Conservation (phyloP, 2,113 vertebrate species). For the Sphyrna mokarran region DNA sequence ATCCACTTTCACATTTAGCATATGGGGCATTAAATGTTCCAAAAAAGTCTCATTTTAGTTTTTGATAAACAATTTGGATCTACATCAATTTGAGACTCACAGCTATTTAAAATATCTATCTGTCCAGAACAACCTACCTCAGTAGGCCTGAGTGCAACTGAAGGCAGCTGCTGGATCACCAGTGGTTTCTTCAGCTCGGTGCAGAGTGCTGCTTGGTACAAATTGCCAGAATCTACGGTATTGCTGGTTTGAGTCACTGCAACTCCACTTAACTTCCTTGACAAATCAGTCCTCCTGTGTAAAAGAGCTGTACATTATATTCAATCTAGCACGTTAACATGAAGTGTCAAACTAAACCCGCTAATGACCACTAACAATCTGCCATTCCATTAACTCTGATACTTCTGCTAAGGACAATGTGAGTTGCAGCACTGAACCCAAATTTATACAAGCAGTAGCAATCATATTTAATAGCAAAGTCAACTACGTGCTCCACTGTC, state of each 20-base stretch:
- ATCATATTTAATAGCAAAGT: background rate
- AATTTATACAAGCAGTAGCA: background rate
- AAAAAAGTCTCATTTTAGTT: background rate
- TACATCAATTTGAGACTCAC: background rate
- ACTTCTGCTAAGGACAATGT: background rate
- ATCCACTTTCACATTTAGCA: background rate
- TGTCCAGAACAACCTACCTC: slow-evolving; percentile 19
- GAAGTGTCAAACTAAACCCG: background rate
- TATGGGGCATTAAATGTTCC: background rate
- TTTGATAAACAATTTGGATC: background rate
- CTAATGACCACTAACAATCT: background rate
- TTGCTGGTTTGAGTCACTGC: background rate
- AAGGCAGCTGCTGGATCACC: slow-evolving; percentile 10
- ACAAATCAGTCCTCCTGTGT: background rate
- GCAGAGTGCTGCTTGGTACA: slow-evolving; percentile 31
- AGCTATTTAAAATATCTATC: background rate
- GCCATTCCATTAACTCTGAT: background rate
- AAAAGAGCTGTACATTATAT: background rate
- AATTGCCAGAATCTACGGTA: background rate
- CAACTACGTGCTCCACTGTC: background rate
- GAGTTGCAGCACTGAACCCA: background rate
- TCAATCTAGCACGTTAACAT: background rate
- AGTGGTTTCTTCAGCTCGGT: slow-evolving; percentile 37
- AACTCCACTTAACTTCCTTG: background rate
- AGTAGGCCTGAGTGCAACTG: slow-evolving; percentile 29